Evolutionary conservation across 1,140 invertebrate species (phyloP).

Genomic region (Ooceraea biroi): DNA sequence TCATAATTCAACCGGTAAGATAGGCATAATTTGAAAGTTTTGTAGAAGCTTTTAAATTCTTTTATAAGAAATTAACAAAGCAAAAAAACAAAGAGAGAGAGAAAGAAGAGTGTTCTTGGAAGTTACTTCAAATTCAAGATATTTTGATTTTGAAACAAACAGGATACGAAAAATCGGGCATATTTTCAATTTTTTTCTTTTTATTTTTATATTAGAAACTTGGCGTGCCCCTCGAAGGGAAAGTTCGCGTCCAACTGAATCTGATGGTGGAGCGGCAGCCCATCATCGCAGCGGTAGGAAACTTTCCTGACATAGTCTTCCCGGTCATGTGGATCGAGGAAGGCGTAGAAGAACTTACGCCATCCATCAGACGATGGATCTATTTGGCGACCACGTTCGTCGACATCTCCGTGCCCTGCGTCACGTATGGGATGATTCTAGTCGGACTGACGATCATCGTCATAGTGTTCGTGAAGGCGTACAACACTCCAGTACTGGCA

Average conservation of each 20-base stretch:
- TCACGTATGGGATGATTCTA: constrained; percentile 91
- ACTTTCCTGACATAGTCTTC: constrained; percentile 93
- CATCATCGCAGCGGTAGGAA: constrained; percentile 90
- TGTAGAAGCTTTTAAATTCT: neutral
- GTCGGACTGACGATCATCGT: constrained; percentile 89
- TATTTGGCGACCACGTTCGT: constrained; percentile 92
- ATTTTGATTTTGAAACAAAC: neutral
- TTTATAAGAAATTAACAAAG: neutral
- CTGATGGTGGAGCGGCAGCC: constrained; percentile 91
- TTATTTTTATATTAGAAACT: constrained; percentile 89
- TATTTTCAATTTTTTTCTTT: neutral
- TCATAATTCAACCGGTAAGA: constrained; percentile 95
- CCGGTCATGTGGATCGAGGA: constrained; percentile 96
- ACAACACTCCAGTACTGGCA: constrained; percentile 91
- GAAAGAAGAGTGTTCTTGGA: neutral
- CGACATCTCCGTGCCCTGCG: constrained; percentile 89
- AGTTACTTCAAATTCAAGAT: neutral
- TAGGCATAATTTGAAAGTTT: neutral
- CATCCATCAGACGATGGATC: constrained; percentile 91
- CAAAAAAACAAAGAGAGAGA: too few relatives aligned
- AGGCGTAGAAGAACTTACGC: constrained; percentile 93
- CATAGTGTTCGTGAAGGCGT: constrained; percentile 89
- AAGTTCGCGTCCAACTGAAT: constrained; percentile 93
- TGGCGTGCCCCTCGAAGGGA: constrained; percentile 93
- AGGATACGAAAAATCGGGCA: neutral